Evolutionary conservation across 2,797 vertebrate species (phyloP).

Genomic region (Brotogeris chrysoptera): DNA sequence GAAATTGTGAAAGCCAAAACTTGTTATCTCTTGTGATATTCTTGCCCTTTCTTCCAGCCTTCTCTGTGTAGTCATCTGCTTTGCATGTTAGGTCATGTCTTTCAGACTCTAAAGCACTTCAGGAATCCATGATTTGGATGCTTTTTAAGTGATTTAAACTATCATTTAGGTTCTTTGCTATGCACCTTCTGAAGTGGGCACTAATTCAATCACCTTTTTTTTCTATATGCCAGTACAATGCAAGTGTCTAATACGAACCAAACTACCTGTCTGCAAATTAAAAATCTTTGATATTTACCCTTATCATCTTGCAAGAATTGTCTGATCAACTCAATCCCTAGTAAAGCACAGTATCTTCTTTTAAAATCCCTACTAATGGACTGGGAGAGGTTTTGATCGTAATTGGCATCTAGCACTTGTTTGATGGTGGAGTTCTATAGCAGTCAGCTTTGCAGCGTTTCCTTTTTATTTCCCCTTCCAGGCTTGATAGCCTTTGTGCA

Average conservation of each 20-base stretch:
- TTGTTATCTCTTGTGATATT: not conserved
- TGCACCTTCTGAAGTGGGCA: not conserved
- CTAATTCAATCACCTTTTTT: not conserved
- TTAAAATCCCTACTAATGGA: not conserved
- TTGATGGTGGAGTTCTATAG: conserved; percentile 11
- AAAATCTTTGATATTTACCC: not conserved
- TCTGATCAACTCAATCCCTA: not conserved
- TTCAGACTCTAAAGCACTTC: not conserved
- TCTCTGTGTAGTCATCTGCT: not conserved
- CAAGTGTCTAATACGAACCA: not conserved
- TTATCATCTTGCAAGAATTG: not conserved
- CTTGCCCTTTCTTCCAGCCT: not conserved
- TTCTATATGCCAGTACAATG: not conserved
- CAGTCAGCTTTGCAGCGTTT: not conserved
- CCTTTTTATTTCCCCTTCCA: not conserved
- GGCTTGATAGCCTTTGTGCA: not conserved
- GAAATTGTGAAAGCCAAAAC: not conserved
- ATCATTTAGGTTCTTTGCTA: not conserved
- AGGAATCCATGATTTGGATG: not conserved
- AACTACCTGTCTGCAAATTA: not conserved
- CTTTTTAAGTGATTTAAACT: not conserved
- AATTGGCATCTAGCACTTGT: not conserved
- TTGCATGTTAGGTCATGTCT: not conserved
- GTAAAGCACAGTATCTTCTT: not conserved
- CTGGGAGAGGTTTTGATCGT: not conserved